These are phyloP conservation scores for Camelus bactrianus DNA, from an alignment of 2,113 vertebrate genomes.

Conservation along the genomic window DNA sequence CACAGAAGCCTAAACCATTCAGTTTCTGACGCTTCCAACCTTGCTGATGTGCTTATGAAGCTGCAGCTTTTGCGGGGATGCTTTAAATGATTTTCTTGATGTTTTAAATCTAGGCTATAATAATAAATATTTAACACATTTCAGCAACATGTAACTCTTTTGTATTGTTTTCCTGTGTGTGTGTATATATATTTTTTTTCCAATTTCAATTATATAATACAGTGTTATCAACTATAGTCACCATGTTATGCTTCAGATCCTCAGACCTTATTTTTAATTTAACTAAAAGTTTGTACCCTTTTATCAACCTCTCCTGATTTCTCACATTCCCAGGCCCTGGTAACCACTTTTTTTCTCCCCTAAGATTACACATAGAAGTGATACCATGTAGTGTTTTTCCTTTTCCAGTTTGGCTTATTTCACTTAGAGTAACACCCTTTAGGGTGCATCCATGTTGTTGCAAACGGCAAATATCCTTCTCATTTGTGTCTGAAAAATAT, in stretches of 20 bases:
- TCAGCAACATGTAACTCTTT: background rate
- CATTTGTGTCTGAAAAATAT: background rate
- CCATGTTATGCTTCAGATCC: background rate
- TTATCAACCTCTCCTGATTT: background rate
- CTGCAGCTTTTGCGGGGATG: background rate
- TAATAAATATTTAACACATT: background rate
- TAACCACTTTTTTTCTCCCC: background rate
- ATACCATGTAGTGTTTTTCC: background rate
- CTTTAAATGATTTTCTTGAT: background rate
- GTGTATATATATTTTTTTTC: background rate
- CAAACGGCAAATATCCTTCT: background rate
- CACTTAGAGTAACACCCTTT: background rate
- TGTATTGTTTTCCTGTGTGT: background rate
- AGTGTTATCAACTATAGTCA: background rate
- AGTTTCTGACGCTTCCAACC: background rate
- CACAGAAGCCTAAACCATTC: fast-evolving
- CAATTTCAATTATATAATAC: background rate
- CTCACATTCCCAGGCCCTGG: background rate
- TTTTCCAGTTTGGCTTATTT: background rate
- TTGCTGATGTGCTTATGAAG: background rate
- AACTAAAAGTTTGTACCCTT: background rate
- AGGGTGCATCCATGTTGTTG: background rate
- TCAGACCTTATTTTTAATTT: background rate
- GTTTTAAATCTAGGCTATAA: background rate
- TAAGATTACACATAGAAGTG: background rate